phyloP scores from a whole-genome alignment of 2,888 invertebrate species.

The Megaustenia siamemsis region DNA sequence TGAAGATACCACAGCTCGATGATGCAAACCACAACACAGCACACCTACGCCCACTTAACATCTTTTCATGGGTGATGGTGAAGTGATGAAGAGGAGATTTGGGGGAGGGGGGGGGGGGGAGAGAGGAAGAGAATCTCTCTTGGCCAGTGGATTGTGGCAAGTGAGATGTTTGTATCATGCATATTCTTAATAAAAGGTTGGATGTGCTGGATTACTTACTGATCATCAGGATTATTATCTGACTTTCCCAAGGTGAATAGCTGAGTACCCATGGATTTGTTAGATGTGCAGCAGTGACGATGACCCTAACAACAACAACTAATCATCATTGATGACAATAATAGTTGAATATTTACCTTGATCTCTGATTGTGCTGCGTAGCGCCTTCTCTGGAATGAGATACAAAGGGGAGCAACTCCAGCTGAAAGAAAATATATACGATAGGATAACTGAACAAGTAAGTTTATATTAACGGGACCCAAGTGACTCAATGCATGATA shows the following conservation, averaged over 20 bases:
- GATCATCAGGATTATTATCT: no score
- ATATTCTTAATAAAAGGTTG: no score
- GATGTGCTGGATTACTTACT: no score
- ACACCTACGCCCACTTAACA: no score
- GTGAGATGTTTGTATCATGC: no score
- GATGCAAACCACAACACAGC: no score
- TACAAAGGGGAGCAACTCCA: background rate
- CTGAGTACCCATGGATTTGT: background rate
- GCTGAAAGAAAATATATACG: conserved; percentile 42
- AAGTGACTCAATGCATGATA: no score
- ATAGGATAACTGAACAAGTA: no score
- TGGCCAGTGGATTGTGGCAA: no score
- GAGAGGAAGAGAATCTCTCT: background rate
- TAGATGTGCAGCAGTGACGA: background rate
- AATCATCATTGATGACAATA: background rate
- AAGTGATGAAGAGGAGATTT: background rate
- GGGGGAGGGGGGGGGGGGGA: no score
- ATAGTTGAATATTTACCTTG: conserved; percentile 26
- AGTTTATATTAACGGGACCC: no score
- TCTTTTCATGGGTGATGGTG: background rate
- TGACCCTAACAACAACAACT: background rate
- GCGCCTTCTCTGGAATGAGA: conserved; percentile 32
- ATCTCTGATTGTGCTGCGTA: conserved; percentile 25
- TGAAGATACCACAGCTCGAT: no score
- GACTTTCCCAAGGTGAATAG: background rate